These are phyloP conservation scores for Andrena bucephala DNA, from an alignment of 2,888 invertebrate genomes.

Conservation along the genomic window DNA sequence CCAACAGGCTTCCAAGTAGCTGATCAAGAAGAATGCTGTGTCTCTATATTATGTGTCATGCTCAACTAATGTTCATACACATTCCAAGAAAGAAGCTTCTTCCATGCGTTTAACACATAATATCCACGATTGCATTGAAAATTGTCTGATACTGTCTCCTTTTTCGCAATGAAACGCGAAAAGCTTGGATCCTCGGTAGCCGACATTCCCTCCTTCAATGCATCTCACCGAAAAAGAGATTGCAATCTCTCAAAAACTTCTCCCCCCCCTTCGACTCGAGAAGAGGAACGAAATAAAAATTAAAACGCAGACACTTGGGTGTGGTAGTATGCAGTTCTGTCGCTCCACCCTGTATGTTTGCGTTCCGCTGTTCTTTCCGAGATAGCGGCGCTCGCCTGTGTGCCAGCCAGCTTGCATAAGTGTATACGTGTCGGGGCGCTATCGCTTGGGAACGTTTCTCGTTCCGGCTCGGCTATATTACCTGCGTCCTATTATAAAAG, in stretches of 20 bases:
- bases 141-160: neutral
- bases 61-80: neutral
- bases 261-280: neutral
- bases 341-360: neutral
- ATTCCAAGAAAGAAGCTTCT: neutral
- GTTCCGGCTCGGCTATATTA: conserved; percentile 68
- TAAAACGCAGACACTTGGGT: neutral
- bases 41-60: too few species aligned
- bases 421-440: conserved; percentile 15
- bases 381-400: conserved; percentile 5
- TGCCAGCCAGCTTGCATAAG: neutral
- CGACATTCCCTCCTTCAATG: neutral
- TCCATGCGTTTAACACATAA: neutral
- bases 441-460: conserved; percentile 64
- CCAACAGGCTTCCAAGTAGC: neutral
- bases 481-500: conserved; percentile 80
- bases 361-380: conserved; percentile 22
- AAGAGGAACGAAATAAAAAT: conserved; percentile 11
- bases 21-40: neutral
- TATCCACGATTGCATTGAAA: neutral
- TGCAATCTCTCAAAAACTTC: conserved; percentile 2
- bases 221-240: neutral
- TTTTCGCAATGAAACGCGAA: neutral
- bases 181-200: neutral
- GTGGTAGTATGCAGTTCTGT: neutral